These are phyloP conservation scores for Lagopus leucura DNA, from an alignment of 2,113 vertebrate genomes.

Conservation along the genomic window DNA sequence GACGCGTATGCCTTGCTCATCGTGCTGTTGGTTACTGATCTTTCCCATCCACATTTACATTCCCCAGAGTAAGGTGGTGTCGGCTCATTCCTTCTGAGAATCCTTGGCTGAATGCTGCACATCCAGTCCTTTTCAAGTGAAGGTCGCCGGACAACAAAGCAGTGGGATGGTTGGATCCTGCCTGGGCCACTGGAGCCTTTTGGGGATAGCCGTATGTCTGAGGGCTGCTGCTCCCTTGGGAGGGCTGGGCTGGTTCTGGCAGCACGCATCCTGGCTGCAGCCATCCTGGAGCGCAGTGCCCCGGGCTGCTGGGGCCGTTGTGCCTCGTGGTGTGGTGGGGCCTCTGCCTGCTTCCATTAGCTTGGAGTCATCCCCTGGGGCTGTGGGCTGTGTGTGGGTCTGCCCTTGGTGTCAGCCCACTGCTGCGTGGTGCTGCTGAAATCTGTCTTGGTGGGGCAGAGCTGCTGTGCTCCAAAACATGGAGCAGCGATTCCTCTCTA, in stretches of 20 bases:
- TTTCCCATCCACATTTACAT: background rate
- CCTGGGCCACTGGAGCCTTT: fast-evolving
- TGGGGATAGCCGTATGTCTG: fast-evolving
- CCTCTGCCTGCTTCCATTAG: fast-evolving
- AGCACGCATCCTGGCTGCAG: fast-evolving
- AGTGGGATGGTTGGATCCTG: fast-evolving
- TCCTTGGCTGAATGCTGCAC: fast-evolving
- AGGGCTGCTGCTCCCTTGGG: fast-evolving
- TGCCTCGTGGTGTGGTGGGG: fast-evolving
- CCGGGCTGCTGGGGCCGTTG: fast-evolving
- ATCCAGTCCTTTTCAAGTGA: background rate
- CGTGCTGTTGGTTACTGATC: fast-evolving
- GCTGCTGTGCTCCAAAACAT: background rate
- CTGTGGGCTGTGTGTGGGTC: background rate
- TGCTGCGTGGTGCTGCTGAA: fast-evolving
- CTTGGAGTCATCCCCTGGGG: fast-evolving
- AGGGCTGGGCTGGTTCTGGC: background rate
- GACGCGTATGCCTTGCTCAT: background rate
- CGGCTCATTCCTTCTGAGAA: background rate
- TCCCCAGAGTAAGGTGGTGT: background rate
- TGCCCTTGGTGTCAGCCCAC: fast-evolving
- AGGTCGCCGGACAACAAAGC: fast-evolving
- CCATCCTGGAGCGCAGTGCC: fast-evolving
- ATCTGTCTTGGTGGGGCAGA: background rate
- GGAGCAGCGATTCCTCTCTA: fast-evolving